Conservation (phyloP, 2,797 vertebrate genomes). For the Etheostoma perlongum region DNA sequence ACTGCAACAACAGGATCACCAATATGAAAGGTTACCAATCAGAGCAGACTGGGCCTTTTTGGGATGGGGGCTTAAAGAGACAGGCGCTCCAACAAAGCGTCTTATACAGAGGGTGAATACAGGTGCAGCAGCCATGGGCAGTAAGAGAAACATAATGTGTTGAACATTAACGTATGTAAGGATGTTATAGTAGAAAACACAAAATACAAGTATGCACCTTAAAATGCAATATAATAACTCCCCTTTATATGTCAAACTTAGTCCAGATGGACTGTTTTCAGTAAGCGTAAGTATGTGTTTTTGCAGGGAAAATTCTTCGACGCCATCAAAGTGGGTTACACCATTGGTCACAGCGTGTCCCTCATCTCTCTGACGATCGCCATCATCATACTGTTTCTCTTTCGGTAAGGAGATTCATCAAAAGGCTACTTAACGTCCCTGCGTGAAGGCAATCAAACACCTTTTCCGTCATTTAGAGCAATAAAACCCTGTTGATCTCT, state of each 20-base stretch:
- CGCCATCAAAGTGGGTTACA: constrained; percentile 93
- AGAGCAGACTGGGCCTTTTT: too few relatives aligned
- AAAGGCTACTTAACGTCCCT: constrained; percentile 22
- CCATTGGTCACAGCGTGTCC: constrained; percentile 93
- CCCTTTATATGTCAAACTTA: constrained; percentile 1
- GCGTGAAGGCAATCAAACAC: constrained; percentile 27
- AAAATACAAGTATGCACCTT: too few relatives aligned
- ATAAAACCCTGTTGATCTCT: constrained; percentile 15
- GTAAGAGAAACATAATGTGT: too few relatives aligned
- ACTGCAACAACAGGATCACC: too few relatives aligned
- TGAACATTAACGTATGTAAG: too few relatives aligned
- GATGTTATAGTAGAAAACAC: too few relatives aligned
- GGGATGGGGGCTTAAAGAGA: too few relatives aligned
- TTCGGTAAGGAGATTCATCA: constrained; percentile 77
- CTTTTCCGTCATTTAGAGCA: constrained; percentile 31
- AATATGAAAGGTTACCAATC: too few relatives aligned
- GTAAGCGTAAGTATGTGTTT: constrained; percentile 30
- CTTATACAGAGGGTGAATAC: too few relatives aligned
- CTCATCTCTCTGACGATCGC: constrained; percentile 90
- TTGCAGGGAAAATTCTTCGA: constrained; percentile 85
- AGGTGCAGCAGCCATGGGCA: too few relatives aligned
- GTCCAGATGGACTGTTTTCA: constrained; percentile 10
- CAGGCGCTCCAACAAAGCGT: too few relatives aligned
- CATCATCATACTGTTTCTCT: constrained; percentile 86
- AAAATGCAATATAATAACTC: too few relatives aligned